Conservation (phyloP, 2,113 vertebrate genomes). For the Ahaetulla prasina region DNA sequence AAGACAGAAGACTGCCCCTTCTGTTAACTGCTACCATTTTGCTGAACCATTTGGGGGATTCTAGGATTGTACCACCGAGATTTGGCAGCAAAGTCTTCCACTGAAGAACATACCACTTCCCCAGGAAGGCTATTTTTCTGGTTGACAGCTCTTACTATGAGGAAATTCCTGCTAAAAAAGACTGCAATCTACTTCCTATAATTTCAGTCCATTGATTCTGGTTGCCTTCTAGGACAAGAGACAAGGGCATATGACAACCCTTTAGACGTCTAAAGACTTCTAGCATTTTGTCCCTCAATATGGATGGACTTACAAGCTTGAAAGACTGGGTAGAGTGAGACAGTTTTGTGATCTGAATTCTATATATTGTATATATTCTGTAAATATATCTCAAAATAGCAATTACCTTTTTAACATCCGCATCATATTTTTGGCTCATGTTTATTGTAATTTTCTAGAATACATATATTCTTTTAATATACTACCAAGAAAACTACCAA, state of each 20-base stretch:
- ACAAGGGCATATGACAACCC: background rate
- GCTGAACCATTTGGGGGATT: background rate
- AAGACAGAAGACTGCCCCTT: background rate
- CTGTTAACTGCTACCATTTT: background rate
- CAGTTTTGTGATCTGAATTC: background rate
- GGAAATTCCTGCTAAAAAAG: background rate
- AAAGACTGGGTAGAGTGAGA: background rate
- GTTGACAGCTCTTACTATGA: background rate
- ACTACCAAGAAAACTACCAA: background rate
- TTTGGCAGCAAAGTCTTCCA: background rate
- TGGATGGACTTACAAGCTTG: background rate
- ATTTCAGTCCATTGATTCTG: background rate
- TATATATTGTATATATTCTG: background rate
- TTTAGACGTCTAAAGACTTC: background rate
- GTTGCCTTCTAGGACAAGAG: background rate
- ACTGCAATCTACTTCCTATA: background rate
- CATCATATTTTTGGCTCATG: background rate
- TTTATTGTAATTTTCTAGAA: background rate
- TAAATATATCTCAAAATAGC: background rate
- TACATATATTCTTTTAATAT: background rate
- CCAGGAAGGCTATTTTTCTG: background rate
- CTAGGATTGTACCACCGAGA: background rate
- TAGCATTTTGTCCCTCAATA: background rate
- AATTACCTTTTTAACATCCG: background rate
- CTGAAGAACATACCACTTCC: background rate